Evolutionary conservation across 2,113 vertebrate genomes (phyloP), one percentile per base, ranked within the genome.

Genomic region (Erythrolamprus reginae): DNA sequence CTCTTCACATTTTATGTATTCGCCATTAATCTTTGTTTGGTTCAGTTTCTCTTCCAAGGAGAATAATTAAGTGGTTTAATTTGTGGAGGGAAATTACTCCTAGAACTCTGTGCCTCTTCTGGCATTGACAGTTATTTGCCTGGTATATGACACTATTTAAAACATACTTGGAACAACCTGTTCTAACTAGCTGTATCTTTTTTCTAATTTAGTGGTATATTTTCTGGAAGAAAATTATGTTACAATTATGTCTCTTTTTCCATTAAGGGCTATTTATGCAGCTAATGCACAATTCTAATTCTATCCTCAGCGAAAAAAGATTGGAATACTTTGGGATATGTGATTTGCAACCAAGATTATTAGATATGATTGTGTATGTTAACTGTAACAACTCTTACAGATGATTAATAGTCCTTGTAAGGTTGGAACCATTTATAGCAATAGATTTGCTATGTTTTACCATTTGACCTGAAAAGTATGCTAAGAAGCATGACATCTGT

Each of bases 401-500:
- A 53, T 52, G 48, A 51, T 56, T 84, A 48, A 58, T 47, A 56
- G 9, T 48, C 24, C 23, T 90, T 90, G 17, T 15, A 85, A 23
- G 17, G 61, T 51, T 38, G 42, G 55, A 21, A 12, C 53, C 21
- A 55, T 21, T 47, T 90, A 50, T 48, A 21, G 19, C 21, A 51
- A 19, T 26, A 50, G 45, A 23, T 2, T 19, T 84, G 45, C 47
- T 88, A 26, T 85, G 45, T 5, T 87, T 26, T 1, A 0, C 2
- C 21, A 1, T 10, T 3, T 3, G 82, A 61, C 48, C 10, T 17
- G 33, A 56, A 88, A 86, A 58, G 77, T 87, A 84, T 13, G 24
- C 0, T 0, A 0, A 61, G 19, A 42, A 4, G 21, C 65, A 82
- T 1, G 1, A 4, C 23, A 10, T 51, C 0, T 24, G 19, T 6